Conservation (phyloP, 2,888 invertebrate species). For the Nomada flava region DNA sequence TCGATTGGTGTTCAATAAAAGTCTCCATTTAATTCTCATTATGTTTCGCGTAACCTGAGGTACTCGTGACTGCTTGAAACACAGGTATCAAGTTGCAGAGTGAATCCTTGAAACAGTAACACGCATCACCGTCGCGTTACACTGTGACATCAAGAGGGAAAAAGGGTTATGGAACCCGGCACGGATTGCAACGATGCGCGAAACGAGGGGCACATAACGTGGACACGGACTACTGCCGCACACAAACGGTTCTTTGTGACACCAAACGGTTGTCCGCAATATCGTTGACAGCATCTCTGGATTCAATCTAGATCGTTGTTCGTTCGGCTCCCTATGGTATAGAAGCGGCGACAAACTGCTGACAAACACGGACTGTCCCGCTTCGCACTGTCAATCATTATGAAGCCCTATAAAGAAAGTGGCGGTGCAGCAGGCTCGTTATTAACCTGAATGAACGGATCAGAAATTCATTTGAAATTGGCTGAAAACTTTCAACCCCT, state of each 20-base stretch:
- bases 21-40: too few species aligned
- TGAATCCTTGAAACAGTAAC: neutral
- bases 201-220: slow-evolving; percentile 52
- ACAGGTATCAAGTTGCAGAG: too few species aligned
- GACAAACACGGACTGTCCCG: slow-evolving; percentile 48
- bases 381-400: slow-evolving; percentile 46
- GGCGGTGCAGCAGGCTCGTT: slow-evolving; percentile 4
- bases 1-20: too few species aligned
- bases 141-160: slow-evolving; percentile 1
- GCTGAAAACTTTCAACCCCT: too few species aligned
- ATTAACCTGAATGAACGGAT: slow-evolving; percentile 13
- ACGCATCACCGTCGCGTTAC: slow-evolving; percentile 19
- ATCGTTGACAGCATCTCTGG: slow-evolving; percentile 67
- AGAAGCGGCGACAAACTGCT: slow-evolving; percentile 50
- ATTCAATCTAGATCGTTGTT: slow-evolving; percentile 63
- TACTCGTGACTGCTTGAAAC: too few species aligned
- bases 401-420: slow-evolving; percentile 34
- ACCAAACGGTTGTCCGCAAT: slow-evolving; percentile 55
- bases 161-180: slow-evolving; percentile 26
- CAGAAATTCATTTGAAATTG: neutral
- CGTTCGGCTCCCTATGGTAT: slow-evolving; percentile 24
- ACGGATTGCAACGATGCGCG: slow-evolving; percentile 38
- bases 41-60: too few species aligned
- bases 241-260: slow-evolving; percentile 64
- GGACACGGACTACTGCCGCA: slow-evolving; percentile 33